Evolutionary conservation across 2,888 invertebrate genomes (phyloP).

Genomic region (Willowsia nigromaculata): DNA sequence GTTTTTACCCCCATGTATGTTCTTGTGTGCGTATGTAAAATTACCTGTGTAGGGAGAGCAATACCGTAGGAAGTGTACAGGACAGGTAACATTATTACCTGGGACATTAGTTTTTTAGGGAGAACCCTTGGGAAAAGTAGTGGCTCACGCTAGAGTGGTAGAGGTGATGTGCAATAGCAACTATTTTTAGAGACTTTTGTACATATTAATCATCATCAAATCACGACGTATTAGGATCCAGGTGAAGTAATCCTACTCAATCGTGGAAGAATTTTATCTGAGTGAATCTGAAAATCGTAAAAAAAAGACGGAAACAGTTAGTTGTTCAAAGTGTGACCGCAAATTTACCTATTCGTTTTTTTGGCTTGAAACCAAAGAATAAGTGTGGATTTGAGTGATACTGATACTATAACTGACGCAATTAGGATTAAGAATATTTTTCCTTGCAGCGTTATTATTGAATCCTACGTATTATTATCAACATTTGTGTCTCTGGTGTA

Average conservation of each 20-base stretch:
- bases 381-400: too few relatives aligned
- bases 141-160: constrained; percentile 3
- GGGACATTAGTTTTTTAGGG: constrained; percentile 67
- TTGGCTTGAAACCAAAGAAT: too few relatives aligned
- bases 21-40: constrained; percentile 62
- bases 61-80: constrained; percentile 47
- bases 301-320: not conserved
- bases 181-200: not conserved
- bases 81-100: constrained; percentile 66
- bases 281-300: not conserved
- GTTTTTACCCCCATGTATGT: constrained; percentile 57
- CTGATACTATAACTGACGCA: too few relatives aligned
- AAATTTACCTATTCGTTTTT: too few relatives aligned
- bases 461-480: too few relatives aligned
- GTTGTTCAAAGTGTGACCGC: too few relatives aligned
- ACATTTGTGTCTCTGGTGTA: too few relatives aligned
- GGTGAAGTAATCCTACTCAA: not conserved
- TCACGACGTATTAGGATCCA: not conserved
- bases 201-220: constrained; percentile 20
- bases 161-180: not conserved
- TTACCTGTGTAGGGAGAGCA: constrained; percentile 19
- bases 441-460: too few relatives aligned
- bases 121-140: constrained; percentile 53
- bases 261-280: not conserved
- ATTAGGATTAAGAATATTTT: too few relatives aligned